Conservation (phyloP, 2,888 invertebrate species). For the Andricus quercusramuli region DNA sequence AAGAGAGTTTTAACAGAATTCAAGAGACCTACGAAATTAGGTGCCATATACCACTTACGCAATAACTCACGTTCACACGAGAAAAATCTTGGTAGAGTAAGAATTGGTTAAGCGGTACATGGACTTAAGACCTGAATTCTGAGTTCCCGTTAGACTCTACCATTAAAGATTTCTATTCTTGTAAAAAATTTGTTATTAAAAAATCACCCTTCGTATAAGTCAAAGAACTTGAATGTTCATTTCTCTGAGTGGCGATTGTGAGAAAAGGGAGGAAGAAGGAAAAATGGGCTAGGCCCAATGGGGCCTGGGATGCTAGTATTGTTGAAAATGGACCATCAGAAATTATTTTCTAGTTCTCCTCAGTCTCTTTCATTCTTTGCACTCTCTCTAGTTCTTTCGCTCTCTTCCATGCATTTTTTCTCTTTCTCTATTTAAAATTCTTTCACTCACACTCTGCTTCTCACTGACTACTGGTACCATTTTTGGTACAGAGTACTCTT, state of each 20-base stretch:
- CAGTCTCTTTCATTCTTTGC: conserved; percentile 22
- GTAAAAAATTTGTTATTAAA: not conserved
- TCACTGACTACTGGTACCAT: conserved; percentile 47
- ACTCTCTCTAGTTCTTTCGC: conserved; percentile 54
- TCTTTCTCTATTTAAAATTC: conserved; percentile 46
- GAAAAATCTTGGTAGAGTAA: too few species aligned
- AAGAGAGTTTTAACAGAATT: not conserved
- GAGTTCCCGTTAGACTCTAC: not conserved
- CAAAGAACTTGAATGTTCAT: not conserved
- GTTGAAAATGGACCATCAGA: conserved; percentile 42
- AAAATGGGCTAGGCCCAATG: conserved; percentile 24
- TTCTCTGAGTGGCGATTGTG: conserved; percentile 8
- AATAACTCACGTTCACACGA: too few species aligned
- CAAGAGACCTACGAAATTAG: not conserved
- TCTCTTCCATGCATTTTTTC: conserved; percentile 40
- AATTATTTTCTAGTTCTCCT: conserved; percentile 26
- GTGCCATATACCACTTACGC: not conserved
- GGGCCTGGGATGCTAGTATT: conserved; percentile 48
- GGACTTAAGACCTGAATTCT: not conserved
- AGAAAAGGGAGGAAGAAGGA: not conserved
- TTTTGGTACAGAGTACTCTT: conserved; percentile 56
- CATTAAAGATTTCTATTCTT: not conserved
- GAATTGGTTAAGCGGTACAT: not conserved
- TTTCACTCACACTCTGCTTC: conserved; percentile 49
- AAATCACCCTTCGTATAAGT: not conserved